A percentile compares a stretch with the other conserved stretches of the same genome.
These are phyloP conservation scores for Stegophylla sp. DNA, from an alignment of 2,888 invertebrate species.

Conservation along the genomic window DNA sequence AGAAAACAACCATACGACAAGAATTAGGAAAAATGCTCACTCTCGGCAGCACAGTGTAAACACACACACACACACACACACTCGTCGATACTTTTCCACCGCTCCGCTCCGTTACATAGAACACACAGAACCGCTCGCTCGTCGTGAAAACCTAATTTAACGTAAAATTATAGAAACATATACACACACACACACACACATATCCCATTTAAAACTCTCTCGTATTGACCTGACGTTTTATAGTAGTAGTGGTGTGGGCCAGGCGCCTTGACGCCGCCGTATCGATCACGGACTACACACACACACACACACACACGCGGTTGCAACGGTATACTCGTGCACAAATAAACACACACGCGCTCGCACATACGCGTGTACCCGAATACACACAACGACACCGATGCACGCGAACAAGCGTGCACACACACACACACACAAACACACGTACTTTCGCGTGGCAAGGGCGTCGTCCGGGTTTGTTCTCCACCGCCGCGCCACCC, in stretches of 20 bases:
- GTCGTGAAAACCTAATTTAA: constrained; percentile 29
- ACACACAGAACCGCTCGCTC: not conserved
- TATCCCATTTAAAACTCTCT: constrained; percentile 39
- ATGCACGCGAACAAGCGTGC: not conserved
- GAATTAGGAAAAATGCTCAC: no score
- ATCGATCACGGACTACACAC: constrained; percentile 52
- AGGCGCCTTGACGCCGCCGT: constrained; percentile 59
- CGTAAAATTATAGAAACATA: constrained; percentile 36
- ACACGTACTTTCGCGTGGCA: constrained; percentile 36
- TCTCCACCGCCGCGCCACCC: not conserved
- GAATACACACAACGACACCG: no score
- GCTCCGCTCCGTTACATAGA: no score
- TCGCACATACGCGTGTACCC: not conserved
- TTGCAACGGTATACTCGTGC: not conserved
- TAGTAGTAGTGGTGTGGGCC: constrained; percentile 43
- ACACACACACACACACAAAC: not conserved
- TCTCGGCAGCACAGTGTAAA: no score
- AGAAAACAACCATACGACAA: not conserved
- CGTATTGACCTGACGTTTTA: constrained; percentile 57
- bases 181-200: not conserved
- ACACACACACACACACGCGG: not conserved
- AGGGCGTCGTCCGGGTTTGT: constrained; percentile 58
- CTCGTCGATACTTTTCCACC: no score
- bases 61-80: no score
- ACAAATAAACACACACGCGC: not conserved